These are phyloP conservation scores for Anabas testudineus DNA, from an alignment of 2,797 vertebrate species.

Conservation along the genomic window DNA sequence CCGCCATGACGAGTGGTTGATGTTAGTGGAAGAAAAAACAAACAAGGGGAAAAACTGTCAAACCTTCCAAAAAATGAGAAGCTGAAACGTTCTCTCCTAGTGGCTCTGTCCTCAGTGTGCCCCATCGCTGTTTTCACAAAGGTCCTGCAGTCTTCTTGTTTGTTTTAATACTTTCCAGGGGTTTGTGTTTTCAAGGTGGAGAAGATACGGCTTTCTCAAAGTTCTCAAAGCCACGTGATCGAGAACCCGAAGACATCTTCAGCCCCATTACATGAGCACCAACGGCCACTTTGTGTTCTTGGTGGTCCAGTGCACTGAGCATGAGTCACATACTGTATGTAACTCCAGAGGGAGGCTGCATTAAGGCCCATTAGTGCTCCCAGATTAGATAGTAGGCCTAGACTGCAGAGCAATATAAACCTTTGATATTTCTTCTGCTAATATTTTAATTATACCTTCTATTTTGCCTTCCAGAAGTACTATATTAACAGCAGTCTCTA, in stretches of 20 bases:
- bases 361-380: conserved; percentile 43
- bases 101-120: conserved; percentile 55
- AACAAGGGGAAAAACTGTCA: conserved; percentile 13
- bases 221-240: conserved; percentile 45
- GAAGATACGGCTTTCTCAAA: conserved; percentile 61
- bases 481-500: conserved; percentile 21
- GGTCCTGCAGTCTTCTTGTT: conserved; percentile 62
- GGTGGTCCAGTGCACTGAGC: conserved; percentile 47
- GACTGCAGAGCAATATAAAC: conserved; percentile 6
- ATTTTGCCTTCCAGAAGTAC: conserved; percentile 14
- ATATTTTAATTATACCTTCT: conserved; percentile 3
- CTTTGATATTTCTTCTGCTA: too few species aligned
- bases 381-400: conserved; percentile 36
- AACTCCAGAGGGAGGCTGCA: conserved; percentile 23
- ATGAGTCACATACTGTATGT: conserved; percentile 17
- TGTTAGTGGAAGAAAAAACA: conserved; percentile 25
- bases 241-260: conserved; percentile 19
- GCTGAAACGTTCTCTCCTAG: conserved; percentile 44
- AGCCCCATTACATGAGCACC: conserved; percentile 48
- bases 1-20: conserved; percentile 26
- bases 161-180: conserved; percentile 74
- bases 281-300: conserved; percentile 37
- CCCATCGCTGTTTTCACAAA: conserved; percentile 71
- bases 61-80: conserved; percentile 16
- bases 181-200: conserved; percentile 64